Evolutionary conservation across 2,113 vertebrate species (phyloP), one percentile per base, ranked within the genome.

Genomic region (Climacteris rufus): DNA sequence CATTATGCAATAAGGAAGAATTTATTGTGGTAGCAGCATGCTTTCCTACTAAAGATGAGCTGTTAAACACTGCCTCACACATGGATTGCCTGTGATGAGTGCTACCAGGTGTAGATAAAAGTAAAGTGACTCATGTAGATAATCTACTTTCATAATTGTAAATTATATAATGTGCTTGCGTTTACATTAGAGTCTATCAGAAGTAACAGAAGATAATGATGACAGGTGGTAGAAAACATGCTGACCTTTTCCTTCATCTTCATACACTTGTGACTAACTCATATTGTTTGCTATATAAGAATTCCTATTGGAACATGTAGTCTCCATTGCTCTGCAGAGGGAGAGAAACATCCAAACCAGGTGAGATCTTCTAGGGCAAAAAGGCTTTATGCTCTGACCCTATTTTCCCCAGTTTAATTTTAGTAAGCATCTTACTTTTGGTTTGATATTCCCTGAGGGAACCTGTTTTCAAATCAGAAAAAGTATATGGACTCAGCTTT

Each of bases 241-340:
- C 89, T 97, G 95, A 97, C 80, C 82, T 97, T 96, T 95, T 80
- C 72, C 97, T 96, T 97, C 83, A 95, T 96, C 92, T 96, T 94
- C 90, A 24, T 93, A 24, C 52, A 66, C 68, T 90, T 90, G 64
- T 74, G 42, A 92, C 70, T 91, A 87, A 87, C 56, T 78, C 61
- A 90, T 42, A 71, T 21, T 35, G 49, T 82, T 94, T 59, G 12
- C 11, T 86, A 9, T 45, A 25, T 76, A 17, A 40, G 16, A 93
- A 92, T 72, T 88, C 40, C 35, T 75, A 5, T 35, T 83, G 35
- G 30, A 52, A 39, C 2, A 1, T 49, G 14, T 42, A 42, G 28
- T 85, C 23, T 85, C 30, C 12, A 16, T 68, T 75, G 47, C 20
- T 49, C 42, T 78, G 27, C 52, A 66, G 30, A 54, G 14, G 39